Base-by-base conservation (phyloP, 2,113 vertebrate genomes). In the Datnioides undecimradiatus region DNA sequence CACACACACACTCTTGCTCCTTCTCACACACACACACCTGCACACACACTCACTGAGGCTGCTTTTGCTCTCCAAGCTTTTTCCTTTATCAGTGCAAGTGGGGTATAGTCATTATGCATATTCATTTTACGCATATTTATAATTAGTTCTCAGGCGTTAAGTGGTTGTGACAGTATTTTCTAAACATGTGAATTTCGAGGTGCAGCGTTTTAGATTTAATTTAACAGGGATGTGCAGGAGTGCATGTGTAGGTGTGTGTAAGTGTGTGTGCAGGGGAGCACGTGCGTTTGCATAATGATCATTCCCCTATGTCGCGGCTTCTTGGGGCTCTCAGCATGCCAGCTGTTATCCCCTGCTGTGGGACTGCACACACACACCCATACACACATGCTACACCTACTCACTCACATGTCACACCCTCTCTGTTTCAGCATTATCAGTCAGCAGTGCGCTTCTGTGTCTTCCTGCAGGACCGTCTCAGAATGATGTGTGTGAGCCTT, bases 51-150 rank as follows among this genome's bases (percentile, higher is more conserved):
- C 78, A 34, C 34, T 14, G 8, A 68, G 57, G 81, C 67, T 16
- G 79, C 67, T 81, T 86, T 71, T 87, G 88, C 86, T 88, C 87
- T 88, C 85, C 83, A 85, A 92, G 86, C 87, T 84, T 87, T 90
- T 90, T 83, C 68, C 55, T 88, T 90, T 86, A 90, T 89, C 87
- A 73, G 87, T 62, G 79, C 73, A 68, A 83, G 83, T 63, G 80
- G 73, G 80, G 63, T 86, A 46, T 68, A 79, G 79, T 86, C 67
- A 86, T 90, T 86, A 79, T 92, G 87, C 88, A 88, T 90, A 86
- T 88, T 92, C 59, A 90, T 91, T 89, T 89, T 88, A 86, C 75
- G 73, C 80, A 79, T 87, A 88, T 92, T 92, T 83, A 83, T 91
- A 90, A 92, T 93, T 86, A 88, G 84, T 89, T 92, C 71, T 75